Evolutionary conservation across 2,113 vertebrate genomes (phyloP).

Genomic region (Ancistrus triradiatus): DNA sequence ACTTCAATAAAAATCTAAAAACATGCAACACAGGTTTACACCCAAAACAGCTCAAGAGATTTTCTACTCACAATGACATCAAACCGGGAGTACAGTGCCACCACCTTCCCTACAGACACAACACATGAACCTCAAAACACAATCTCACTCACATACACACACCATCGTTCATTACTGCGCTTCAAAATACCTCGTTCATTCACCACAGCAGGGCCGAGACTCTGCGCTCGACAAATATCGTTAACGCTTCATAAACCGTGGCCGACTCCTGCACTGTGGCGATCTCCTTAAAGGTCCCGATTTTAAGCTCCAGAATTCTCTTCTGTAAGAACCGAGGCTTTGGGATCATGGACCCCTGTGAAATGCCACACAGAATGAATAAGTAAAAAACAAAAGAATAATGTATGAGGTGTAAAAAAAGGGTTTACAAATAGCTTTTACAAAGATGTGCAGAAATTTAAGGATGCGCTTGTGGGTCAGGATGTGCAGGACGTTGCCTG

Average conservation of each 20-base stretch:
- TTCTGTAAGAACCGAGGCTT: constrained; percentile 83
- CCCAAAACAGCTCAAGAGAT: no score
- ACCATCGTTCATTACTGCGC: no score
- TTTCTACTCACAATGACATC: constrained; percentile 94
- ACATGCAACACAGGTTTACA: no score
- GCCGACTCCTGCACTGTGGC: constrained; percentile 80
- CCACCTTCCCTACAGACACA: constrained; percentile 75
- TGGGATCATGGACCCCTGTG: constrained; percentile 78
- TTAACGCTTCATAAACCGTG: constrained; percentile 76
- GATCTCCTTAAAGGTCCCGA: constrained; percentile 85
- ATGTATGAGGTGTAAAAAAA: not conserved
- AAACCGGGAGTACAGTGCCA: constrained; percentile 91
- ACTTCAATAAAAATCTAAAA: no score
- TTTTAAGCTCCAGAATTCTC: constrained; percentile 76
- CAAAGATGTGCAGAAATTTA: constrained; percentile 92
- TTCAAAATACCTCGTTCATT: constrained; percentile 75
- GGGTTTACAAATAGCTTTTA: constrained; percentile 40
- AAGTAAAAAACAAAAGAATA: not conserved
- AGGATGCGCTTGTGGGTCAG: constrained; percentile 95
- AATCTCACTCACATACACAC: no score
- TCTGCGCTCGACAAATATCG: constrained; percentile 85
- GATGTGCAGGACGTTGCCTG: constrained; percentile 89
- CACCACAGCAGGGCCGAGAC: constrained; percentile 88
- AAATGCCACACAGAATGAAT: not conserved
- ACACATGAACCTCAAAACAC: not conserved